phyloP scores from a whole-genome alignment of 2,888 invertebrate species.

The Melipona beecheii region DNA sequence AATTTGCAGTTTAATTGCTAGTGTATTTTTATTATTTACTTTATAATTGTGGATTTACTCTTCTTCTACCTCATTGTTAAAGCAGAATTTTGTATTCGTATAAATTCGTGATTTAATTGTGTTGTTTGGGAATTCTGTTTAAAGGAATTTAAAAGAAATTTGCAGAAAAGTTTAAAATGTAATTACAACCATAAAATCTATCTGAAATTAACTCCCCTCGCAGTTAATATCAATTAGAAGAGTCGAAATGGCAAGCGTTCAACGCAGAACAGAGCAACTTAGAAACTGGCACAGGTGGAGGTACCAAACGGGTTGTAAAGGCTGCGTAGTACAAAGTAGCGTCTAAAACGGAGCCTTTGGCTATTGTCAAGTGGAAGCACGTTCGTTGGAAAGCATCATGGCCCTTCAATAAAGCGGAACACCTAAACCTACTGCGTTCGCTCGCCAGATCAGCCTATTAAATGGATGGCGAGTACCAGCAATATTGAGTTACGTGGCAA shows the following conservation, averaged over 20 bases:
- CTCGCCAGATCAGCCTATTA: constrained; percentile 73
- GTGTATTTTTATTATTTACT: too few relatives aligned
- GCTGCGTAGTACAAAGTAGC: constrained; percentile 14
- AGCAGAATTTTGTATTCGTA: too few relatives aligned
- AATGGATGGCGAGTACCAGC: constrained; percentile 73
- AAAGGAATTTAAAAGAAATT: too few relatives aligned
- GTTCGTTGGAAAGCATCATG: constrained; percentile 39
- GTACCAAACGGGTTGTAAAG: neutral
- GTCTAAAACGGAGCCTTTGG: constrained; percentile 19
- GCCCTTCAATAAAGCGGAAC: constrained; percentile 48
- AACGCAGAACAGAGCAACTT: neutral
- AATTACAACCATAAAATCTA: neutral
- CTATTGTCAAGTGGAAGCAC: constrained; percentile 44
- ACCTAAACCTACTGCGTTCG: constrained; percentile 40
- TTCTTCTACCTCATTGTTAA: too few relatives aligned
- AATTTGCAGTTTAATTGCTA: too few relatives aligned
- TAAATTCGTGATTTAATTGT: too few relatives aligned
- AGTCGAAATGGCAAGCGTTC: neutral
- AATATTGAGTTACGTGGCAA: constrained; percentile 78
- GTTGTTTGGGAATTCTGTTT: too few relatives aligned
- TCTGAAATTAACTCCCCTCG: neutral
- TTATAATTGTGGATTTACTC: too few relatives aligned
- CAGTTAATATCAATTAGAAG: constrained; percentile 17
- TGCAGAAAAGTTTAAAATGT: too few relatives aligned
- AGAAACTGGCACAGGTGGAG: neutral